A percentile compares a stretch with the other conserved stretches of the same genome.
phyloP scores from a whole-genome alignment of 1,140 invertebrate species.

The Drosophila suzukii region DNA sequence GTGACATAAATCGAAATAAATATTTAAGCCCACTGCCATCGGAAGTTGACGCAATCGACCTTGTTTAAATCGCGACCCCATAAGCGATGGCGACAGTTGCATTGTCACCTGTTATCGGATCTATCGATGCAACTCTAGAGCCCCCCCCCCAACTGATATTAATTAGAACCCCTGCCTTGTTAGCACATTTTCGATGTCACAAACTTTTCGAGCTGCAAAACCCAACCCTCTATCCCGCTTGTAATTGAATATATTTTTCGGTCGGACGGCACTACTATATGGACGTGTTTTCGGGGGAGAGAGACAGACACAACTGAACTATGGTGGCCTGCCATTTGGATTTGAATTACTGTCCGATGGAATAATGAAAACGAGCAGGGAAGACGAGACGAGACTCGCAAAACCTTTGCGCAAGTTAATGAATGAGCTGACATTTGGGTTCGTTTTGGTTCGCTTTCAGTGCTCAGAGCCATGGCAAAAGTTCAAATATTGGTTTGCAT shows the following conservation, averaged over 20 bases:
- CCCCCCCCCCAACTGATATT: neutral
- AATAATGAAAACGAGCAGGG: conserved; percentile 25
- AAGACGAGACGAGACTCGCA: conserved; percentile 33
- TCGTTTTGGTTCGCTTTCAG: conserved; percentile 14
- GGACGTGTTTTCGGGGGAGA: neutral
- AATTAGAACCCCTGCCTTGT: conserved; percentile 32
- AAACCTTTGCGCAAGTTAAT: conserved; percentile 76
- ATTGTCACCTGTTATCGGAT: conserved; percentile 29
- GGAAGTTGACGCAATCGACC: conserved; percentile 3
- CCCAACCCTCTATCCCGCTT: neutral
- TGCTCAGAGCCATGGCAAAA: conserved; percentile 53
- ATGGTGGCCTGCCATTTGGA: conserved; percentile 57
- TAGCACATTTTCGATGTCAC: conserved; percentile 36
- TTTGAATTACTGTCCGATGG: conserved; percentile 43
- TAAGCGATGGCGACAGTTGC: conserved; percentile 8
- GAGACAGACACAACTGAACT: conserved; percentile 17
- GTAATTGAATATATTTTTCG: conserved; percentile 47
- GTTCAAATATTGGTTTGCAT: conserved; percentile 78
- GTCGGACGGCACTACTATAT: conserved; percentile 1
- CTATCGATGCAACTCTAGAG: neutral
- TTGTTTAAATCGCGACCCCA: neutral
- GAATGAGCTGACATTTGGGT: conserved; percentile 75
- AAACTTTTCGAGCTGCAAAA: conserved; percentile 13
- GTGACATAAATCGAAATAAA: neutral
- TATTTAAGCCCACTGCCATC: neutral